A percentile compares a stretch with the other conserved stretches of the same genome.
Evolutionary conservation across 2,797 vertebrate genomes (phyloP).

Genomic region (Xiphorhynchus erythropygius): DNA sequence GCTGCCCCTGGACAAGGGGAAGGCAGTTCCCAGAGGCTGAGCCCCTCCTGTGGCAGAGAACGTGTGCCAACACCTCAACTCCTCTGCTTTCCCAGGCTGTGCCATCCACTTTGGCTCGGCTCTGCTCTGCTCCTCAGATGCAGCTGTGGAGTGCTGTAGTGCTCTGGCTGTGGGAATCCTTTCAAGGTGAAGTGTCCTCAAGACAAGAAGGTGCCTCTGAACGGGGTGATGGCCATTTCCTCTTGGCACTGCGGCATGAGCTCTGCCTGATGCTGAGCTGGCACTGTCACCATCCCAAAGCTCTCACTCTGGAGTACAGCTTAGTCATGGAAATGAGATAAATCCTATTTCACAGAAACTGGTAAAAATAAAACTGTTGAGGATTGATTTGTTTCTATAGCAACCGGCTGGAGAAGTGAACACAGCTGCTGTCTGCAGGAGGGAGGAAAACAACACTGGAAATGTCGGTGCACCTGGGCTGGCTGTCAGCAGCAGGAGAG

Average conservation of each 20-base stretch:
- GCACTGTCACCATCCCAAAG: background rate
- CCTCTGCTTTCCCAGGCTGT: background rate
- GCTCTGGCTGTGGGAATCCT: background rate
- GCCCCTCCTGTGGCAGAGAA: background rate
- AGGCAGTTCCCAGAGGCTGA: background rate
- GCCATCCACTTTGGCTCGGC: background rate
- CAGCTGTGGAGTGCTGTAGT: background rate
- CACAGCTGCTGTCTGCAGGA: constrained; percentile 50
- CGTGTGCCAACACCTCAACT: fast-evolving
- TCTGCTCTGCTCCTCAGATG: fast-evolving
- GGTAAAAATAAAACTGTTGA: constrained; percentile 67
- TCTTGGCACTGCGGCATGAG: background rate
- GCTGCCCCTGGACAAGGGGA: background rate
- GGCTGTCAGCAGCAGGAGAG: background rate
- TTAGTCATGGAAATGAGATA: constrained; percentile 54
- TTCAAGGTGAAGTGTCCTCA: background rate
- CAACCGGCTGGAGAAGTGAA: constrained; percentile 47
- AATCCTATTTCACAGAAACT: constrained; percentile 64
- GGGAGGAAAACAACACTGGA: constrained; percentile 15
- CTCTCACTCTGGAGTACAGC: background rate
- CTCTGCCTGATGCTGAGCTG: background rate
- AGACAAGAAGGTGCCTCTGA: background rate
- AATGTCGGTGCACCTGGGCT: constrained; percentile 26
- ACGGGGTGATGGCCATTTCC: background rate
- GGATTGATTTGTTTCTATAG: constrained; percentile 66